phyloP scores from a whole-genome alignment of 2,113 vertebrate genomes.

The Mus musculus region DNA sequence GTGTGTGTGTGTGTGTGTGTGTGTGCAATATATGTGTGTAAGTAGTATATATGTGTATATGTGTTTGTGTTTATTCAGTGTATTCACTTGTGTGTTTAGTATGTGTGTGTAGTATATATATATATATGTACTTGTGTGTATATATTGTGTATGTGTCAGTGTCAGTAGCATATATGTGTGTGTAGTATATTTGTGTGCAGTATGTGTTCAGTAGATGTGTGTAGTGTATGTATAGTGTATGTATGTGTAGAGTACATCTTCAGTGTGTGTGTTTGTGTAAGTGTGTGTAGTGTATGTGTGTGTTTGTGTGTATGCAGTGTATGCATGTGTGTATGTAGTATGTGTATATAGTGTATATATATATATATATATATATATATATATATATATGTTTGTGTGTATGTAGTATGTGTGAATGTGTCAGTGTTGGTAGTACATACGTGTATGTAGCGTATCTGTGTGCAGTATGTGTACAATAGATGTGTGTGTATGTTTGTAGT shows the following conservation, averaged over 20 bases:
- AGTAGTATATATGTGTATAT: neutral
- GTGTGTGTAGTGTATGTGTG: too few species aligned
- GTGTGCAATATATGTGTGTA: neutral
- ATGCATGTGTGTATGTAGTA: too few species aligned
- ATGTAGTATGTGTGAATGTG: neutral
- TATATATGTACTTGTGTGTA: neutral
- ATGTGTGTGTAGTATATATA: neutral
- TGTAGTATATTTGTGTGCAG: neutral
- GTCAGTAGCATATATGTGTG: neutral
- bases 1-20: neutral
- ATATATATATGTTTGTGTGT: neutral
- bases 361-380: neutral
- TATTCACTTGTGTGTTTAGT: neutral
- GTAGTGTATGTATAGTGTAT: too few species aligned
- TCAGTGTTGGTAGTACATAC: neutral
- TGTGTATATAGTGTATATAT: neutral
- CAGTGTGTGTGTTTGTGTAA: neutral
- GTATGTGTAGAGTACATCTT: too few species aligned
- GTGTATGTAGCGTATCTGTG: neutral
- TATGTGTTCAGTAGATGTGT: neutral
- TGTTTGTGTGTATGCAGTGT: too few species aligned
- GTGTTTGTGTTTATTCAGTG: neutral
- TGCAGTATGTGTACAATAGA: neutral
- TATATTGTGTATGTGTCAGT: neutral
- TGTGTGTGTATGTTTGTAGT: too few species aligned